These are phyloP conservation scores for Ylistrum balloti DNA, from an alignment of 1,140 invertebrate species.

Conservation along the genomic window DNA sequence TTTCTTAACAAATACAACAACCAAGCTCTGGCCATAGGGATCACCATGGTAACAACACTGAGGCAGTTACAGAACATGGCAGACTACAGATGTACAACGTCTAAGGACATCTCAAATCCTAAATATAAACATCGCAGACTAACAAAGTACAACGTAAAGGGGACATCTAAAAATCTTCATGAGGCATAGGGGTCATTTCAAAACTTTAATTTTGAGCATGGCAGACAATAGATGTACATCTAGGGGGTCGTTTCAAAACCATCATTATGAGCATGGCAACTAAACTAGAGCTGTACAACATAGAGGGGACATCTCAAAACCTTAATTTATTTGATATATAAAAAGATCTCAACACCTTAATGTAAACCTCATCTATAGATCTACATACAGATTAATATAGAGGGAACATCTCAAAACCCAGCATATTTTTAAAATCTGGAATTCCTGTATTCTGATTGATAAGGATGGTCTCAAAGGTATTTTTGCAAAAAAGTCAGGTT, in stretches of 20 bases:
- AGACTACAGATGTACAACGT: constrained; percentile 31
- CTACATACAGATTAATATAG: background rate
- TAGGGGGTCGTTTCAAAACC: no score
- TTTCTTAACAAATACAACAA: background rate
- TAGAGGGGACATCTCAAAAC: background rate
- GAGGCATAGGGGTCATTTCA: no score
- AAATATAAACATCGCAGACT: background rate
- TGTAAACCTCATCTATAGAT: background rate
- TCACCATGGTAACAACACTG: constrained; percentile 32
- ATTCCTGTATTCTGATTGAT: no score
- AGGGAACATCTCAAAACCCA: background rate
- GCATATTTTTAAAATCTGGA: no score
- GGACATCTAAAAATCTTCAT: background rate
- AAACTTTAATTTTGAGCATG: no score
- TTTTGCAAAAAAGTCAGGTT: no score
- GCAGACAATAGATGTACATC: no score
- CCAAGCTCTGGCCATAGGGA: background rate
- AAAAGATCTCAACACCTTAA: background rate
- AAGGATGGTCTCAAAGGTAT: no score
- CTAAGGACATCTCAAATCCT: background rate
- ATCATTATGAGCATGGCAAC: no score
- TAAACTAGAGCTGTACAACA: no score
- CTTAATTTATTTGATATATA: background rate
- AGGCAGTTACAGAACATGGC: constrained; percentile 25
- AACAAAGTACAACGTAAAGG: no score